These are phyloP conservation scores for Drosophila mercatorum DNA, from an alignment of 2,888 invertebrate species.

Conservation along the genomic window DNA sequence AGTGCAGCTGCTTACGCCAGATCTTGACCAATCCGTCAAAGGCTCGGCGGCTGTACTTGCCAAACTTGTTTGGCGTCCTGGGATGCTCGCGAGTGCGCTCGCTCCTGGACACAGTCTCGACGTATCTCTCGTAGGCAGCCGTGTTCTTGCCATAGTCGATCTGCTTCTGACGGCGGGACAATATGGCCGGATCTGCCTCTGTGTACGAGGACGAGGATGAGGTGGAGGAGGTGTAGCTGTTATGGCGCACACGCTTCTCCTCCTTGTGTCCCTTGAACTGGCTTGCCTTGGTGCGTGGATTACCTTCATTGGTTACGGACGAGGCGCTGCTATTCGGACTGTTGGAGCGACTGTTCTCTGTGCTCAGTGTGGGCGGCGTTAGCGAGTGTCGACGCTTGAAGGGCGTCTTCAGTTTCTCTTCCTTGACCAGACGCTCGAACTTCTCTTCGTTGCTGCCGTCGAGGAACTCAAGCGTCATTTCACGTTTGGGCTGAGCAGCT, in stretches of 20 bases:
- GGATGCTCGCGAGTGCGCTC: constrained; percentile 91
- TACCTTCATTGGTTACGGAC: constrained; percentile 30
- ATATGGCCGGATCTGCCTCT: constrained; percentile 90
- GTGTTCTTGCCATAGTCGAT: constrained; percentile 98
- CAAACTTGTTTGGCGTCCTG: constrained; percentile 93
- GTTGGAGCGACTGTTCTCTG: constrained; percentile 78
- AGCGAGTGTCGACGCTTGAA: constrained; percentile 83
- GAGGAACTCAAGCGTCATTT: constrained; percentile 75
- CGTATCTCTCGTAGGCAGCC: constrained; percentile 92
- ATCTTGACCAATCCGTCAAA: constrained; percentile 95
- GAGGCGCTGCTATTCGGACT: constrained; percentile 77
- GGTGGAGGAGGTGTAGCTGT: constrained; percentile 80
- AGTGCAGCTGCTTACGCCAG: constrained; percentile 94
- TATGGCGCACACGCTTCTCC: constrained; percentile 80
- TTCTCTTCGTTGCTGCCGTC: constrained; percentile 84
- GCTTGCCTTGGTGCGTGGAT: constrained; percentile 7
- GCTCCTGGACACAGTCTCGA: constrained; percentile 88
- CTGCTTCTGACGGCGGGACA: constrained; percentile 94
- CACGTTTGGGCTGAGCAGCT: constrained; percentile 50
- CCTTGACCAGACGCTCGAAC: constrained; percentile 82
- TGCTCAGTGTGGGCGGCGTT: constrained; percentile 72
- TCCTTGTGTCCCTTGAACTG: constrained; percentile 59
- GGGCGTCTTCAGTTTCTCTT: constrained; percentile 84
- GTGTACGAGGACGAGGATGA: constrained; percentile 75
- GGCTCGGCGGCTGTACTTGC: constrained; percentile 95